Conservation (phyloP, 1,140 invertebrate genomes). For the Drosophila pruinosa region DNA sequence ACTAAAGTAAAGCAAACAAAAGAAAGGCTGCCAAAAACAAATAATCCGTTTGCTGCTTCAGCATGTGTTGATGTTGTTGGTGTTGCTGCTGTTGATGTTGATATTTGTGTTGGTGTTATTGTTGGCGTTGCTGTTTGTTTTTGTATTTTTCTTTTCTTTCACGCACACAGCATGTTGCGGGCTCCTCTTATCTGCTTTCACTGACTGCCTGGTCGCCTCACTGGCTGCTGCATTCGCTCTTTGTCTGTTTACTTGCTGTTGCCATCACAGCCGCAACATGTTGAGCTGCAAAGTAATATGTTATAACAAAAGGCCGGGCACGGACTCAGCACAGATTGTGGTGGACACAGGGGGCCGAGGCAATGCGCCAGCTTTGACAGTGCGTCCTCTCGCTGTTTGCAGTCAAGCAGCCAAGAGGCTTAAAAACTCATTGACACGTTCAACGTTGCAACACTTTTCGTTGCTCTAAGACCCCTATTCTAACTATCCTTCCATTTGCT, state of each 20-base stretch:
- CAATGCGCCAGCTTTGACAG: background rate
- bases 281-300: constrained; percentile 73
- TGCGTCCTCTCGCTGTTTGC: constrained; percentile 16
- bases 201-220: constrained; percentile 27
- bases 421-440: constrained; percentile 76
- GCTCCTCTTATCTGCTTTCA: constrained; percentile 50
- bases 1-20: constrained; percentile 49
- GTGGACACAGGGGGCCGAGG: background rate
- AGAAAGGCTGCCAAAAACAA: constrained; percentile 77
- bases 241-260: constrained; percentile 56
- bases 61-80: constrained; percentile 30
- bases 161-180: constrained; percentile 29
- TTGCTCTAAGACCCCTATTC: constrained; percentile 55
- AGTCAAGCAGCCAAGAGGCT: constrained; percentile 39
- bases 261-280: constrained; percentile 69
- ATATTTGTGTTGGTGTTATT: constrained; percentile 36
- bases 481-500: background rate
- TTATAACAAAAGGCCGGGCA: constrained; percentile 67
- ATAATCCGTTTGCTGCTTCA: constrained; percentile 59
- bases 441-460: constrained; percentile 38
- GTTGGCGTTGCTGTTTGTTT: constrained; percentile 13
- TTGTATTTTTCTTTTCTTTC: constrained; percentile 53
- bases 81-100: constrained; percentile 11
- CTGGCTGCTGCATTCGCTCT: constrained; percentile 37
- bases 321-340: constrained; percentile 13